A percentile compares a stretch with the other conserved stretches of the same genome.
Evolutionary conservation across 2,797 vertebrate genomes (phyloP).

Genomic region (Phylloscopus collybita): DNA sequence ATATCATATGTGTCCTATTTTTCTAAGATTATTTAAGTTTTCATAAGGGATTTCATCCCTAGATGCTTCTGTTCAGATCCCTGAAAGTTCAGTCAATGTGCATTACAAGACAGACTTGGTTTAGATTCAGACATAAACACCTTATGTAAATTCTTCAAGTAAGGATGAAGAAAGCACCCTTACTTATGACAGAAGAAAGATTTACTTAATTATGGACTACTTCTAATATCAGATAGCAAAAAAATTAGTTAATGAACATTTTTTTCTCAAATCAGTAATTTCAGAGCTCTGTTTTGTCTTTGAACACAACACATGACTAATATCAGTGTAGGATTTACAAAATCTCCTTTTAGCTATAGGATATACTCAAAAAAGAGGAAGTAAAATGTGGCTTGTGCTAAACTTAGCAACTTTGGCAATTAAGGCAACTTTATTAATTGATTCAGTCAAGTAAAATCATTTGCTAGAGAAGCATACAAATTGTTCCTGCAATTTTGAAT

Average conservation of each 20-base stretch:
- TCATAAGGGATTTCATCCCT: not conserved
- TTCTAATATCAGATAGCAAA: not conserved
- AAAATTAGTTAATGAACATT: not conserved
- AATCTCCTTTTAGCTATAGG: slow-evolving; percentile 40
- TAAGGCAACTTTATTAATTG: slow-evolving; percentile 27
- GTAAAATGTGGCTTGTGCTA: not conserved
- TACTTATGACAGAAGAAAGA: not conserved
- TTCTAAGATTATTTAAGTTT: not conserved
- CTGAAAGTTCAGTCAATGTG: not conserved
- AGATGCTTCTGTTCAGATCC: not conserved
- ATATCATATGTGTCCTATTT: not conserved
- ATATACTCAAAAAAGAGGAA: slow-evolving; percentile 20
- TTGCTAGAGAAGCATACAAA: not conserved
- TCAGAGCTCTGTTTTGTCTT: slow-evolving; percentile 29
- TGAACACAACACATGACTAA: slow-evolving; percentile 43
- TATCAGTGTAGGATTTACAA: slow-evolving; percentile 47
- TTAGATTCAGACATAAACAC: not conserved
- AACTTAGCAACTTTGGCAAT: slow-evolving; percentile 21
- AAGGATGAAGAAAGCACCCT: not conserved
- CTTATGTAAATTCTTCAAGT: not conserved
- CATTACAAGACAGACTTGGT: not conserved
- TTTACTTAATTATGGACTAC: not conserved
- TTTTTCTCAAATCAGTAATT: slow-evolving; percentile 27
- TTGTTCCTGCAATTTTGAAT: not conserved
- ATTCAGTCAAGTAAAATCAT: not conserved